Conservation (phyloP, 1,140 invertebrate genomes). For the Acyrthosiphon pisum region DNA sequence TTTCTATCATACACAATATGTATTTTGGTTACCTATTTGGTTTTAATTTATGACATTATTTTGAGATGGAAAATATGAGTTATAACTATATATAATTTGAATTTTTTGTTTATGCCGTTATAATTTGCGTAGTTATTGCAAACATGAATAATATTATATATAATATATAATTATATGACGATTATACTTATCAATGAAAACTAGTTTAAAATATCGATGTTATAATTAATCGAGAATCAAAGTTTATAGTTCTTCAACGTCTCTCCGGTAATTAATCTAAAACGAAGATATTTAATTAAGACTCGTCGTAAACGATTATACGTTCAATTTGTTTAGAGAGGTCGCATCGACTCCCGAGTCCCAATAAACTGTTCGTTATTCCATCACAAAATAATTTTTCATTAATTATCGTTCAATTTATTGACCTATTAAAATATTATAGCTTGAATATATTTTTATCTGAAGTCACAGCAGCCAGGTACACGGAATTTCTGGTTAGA, state of each 20-base stretch:
- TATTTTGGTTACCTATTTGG: too few species aligned
- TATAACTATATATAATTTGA: too few species aligned
- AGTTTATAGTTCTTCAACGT: background rate
- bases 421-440: background rate
- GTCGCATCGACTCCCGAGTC: background rate
- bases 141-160: too few species aligned
- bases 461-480: background rate
- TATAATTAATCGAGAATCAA: background rate
- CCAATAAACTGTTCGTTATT: background rate
- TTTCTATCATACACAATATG: too few species aligned
- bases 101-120: too few species aligned
- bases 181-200: background rate
- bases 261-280: background rate
- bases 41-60: too few species aligned
- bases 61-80: too few species aligned
- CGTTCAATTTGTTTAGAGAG: background rate
- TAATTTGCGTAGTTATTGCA: too few species aligned
- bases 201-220: background rate
- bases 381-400: background rate
- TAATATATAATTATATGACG: too few species aligned
- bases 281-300: background rate
- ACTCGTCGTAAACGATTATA: background rate
- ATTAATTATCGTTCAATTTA: background rate
- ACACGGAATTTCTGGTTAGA: background rate
- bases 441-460: background rate